These are phyloP conservation scores for Gouania willdenowi DNA, from an alignment of 2,797 vertebrate species.

Conservation along the genomic window DNA sequence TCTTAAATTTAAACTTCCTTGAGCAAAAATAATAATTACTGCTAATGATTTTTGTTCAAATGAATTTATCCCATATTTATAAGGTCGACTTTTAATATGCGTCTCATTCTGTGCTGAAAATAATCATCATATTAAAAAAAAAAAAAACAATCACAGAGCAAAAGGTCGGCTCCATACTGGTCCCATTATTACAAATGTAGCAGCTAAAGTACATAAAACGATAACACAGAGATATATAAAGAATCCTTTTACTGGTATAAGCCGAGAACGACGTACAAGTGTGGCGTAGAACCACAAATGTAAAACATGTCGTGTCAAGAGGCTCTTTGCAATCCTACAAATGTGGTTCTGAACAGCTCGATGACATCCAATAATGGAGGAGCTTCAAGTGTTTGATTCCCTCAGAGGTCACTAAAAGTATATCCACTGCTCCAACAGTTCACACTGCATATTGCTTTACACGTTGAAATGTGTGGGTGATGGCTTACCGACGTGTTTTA, in stretches of 20 bases:
- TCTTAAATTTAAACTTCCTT: too few relatives aligned
- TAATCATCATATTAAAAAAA: too few relatives aligned
- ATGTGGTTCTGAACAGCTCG: constrained; percentile 14
- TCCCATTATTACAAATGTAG: too few relatives aligned
- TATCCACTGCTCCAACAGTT: constrained; percentile 23
- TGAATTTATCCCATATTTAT: too few relatives aligned
- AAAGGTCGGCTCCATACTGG: too few relatives aligned
- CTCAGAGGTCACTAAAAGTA: constrained; percentile 40
- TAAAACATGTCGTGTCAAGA: constrained; percentile 28
- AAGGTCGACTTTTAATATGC: too few relatives aligned
- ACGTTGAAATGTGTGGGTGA: constrained; percentile 53
- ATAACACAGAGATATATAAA: not conserved
- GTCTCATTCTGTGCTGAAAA: too few relatives aligned
- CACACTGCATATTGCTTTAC: constrained; percentile 33
- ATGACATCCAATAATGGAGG: constrained; percentile 25
- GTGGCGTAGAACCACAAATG: constrained; percentile 9
- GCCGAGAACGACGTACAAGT: constrained; percentile 6
- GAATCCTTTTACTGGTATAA: constrained; percentile 1
- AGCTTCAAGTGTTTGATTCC: constrained; percentile 47
- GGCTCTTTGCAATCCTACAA: constrained; percentile 27
- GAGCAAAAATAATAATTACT: too few relatives aligned
- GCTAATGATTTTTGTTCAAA: too few relatives aligned
- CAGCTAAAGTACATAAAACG: too few relatives aligned
- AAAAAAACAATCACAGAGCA: too few relatives aligned
- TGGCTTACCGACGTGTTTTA: too few relatives aligned